A percentile compares a stretch with the other conserved stretches of the same genome.
phyloP scores from a whole-genome alignment of 53 echinoderm and acorn worm genomes.

The Apostichopus leukothele region DNA sequence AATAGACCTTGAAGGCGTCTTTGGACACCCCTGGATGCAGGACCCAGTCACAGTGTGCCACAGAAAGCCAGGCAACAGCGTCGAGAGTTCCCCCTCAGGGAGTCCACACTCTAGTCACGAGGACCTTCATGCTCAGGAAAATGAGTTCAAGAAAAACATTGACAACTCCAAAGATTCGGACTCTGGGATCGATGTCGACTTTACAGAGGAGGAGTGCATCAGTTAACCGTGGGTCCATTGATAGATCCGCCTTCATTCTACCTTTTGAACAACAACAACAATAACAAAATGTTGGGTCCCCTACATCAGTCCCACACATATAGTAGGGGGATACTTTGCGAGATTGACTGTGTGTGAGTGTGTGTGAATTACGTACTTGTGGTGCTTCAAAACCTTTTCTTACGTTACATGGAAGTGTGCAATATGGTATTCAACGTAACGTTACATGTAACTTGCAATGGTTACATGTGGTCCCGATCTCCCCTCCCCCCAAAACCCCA shows the following conservation, averaged over 20 bases:
- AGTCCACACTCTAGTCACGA: slow-evolving; percentile 93
- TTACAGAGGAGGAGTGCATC: slow-evolving; percentile 9
- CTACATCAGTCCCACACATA: not conserved
- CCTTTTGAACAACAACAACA: not conserved
- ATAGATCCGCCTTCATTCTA: not conserved
- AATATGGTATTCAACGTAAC: slow-evolving; percentile 45
- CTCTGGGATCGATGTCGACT: slow-evolving; percentile 42
- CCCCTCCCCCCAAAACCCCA: not conserved
- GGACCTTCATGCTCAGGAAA: slow-evolving; percentile 61
- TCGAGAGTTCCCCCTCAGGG: slow-evolving; percentile 74
- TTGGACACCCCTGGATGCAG: slow-evolving; percentile 97
- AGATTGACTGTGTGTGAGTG: not conserved
- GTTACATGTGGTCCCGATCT: not conserved
- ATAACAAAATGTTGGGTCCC: not conserved
- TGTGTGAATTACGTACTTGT: slow-evolving; percentile 39
- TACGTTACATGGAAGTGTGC: slow-evolving; percentile 41
- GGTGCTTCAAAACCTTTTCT: slow-evolving; percentile 35
- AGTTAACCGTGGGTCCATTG: slow-evolving; percentile 25
- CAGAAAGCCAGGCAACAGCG: slow-evolving; percentile 64
- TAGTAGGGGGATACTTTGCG: not conserved
- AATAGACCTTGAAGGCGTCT: slow-evolving; percentile 78
- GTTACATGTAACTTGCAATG: not conserved
- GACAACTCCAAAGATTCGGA: slow-evolving; percentile 35
- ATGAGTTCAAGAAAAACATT: not conserved
- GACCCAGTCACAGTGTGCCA: slow-evolving; percentile 57